phyloP scores from a whole-genome alignment of 30 jellyfish, hydroid and myxozoan genomes.

The Sanderia malayensis region DNA sequence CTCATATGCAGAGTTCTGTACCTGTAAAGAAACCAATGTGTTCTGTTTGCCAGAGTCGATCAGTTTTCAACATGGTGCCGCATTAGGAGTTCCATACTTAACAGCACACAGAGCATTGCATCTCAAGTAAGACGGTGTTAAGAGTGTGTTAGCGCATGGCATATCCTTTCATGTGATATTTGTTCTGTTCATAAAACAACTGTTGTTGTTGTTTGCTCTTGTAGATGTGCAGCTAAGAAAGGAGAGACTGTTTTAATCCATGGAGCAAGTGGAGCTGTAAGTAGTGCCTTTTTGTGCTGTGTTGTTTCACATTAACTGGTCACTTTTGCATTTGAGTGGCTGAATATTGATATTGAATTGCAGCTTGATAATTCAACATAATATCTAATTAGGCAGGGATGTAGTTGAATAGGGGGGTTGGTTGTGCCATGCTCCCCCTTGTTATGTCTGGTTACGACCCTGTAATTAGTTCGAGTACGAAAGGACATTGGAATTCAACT shows the following conservation, averaged over 20 bases:
- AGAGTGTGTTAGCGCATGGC: background rate
- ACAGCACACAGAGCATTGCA: slow-evolving; percentile 65
- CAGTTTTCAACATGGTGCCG: slow-evolving; percentile 62
- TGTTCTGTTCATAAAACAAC: background rate
- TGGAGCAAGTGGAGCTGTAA: slow-evolving; percentile 79
- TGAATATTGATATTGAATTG: no score
- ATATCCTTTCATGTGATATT: background rate
- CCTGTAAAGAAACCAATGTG: slow-evolving; percentile 30
- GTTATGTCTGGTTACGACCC: no score
- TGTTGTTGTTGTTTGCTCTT: background rate
- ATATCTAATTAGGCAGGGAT: no score
- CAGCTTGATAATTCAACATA: no score
- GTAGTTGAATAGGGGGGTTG: no score
- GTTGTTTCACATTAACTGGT: no score
- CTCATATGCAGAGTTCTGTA: slow-evolving; percentile 56
- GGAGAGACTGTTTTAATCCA: slow-evolving; percentile 57
- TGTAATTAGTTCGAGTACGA: no score
- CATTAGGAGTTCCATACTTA: slow-evolving; percentile 55
- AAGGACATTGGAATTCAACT: no score
- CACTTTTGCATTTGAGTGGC: no score
- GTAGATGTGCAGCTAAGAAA: slow-evolving; percentile 35
- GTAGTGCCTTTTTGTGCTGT: background rate
- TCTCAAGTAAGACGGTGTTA: slow-evolving; percentile 27
- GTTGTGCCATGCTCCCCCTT: no score
- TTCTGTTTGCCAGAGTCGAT: slow-evolving; percentile 23